Percentiles rank a stretch among this genome's conserved stretches.
phyloP scores from a whole-genome alignment of 2,888 invertebrate species.

The Machimus atricapillus region DNA sequence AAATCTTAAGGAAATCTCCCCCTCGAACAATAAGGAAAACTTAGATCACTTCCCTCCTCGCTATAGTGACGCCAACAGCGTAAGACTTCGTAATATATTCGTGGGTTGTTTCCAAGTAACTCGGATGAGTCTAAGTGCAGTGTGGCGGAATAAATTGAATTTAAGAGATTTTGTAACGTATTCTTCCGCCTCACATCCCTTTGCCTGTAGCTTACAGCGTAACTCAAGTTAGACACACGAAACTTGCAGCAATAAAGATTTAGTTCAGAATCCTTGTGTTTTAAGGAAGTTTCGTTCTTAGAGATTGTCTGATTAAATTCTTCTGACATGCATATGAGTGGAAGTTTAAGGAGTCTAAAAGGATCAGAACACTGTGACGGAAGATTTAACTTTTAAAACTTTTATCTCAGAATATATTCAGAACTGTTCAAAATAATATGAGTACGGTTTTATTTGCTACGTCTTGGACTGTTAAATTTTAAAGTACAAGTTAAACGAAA shows the following conservation, averaged over 20 bases:
- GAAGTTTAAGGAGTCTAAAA: too few species aligned
- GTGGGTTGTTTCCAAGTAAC: not conserved
- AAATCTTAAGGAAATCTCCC: not conserved
- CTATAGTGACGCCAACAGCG: not conserved
- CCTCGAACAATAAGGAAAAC: not conserved
- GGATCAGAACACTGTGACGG: too few species aligned
- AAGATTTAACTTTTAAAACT: too few species aligned
- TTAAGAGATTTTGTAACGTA: not conserved
- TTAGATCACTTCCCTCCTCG: not conserved
- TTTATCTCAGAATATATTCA: too few species aligned
- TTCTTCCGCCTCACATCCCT: not conserved
- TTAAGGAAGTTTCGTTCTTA: not conserved
- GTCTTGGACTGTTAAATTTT: too few species aligned
- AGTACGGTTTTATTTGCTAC: too few species aligned
- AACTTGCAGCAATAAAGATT: not conserved
- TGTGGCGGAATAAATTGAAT: not conserved
- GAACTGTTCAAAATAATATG: too few species aligned
- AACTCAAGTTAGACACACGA: not conserved
- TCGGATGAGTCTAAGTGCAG: not conserved
- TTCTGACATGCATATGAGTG: not conserved
- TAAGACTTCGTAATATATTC: not conserved
- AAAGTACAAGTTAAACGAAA: too few species aligned
- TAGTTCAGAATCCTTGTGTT: not conserved
- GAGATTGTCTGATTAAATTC: not conserved
- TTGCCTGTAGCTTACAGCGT: not conserved